Evolutionary conservation across 2,888 invertebrate species (phyloP), one percentile per base, ranked within the genome.

Genomic region (Tethea ocularis): DNA sequence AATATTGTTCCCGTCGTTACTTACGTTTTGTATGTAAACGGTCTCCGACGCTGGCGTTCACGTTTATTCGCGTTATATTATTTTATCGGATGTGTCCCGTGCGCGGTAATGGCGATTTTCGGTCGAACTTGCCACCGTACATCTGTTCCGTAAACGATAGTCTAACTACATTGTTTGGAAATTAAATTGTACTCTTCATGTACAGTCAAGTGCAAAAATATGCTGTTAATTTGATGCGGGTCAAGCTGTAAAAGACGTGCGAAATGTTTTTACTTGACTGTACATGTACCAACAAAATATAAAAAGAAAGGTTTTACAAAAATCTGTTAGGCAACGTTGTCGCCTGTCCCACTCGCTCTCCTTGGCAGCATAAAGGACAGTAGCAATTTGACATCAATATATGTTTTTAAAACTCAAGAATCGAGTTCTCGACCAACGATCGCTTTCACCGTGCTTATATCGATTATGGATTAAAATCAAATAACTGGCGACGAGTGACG

Each of bases 391-490:
- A 6, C 6, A 8, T 10, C 10, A 17, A 38, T 1, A n/a, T 7
- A 10, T 2, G 41, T 6, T 8, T 17, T 6, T 8, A 6, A 1
- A 6, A 3, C 17, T 17, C 0, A 41, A n/a, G n/a, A 10, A 46
- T 20, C 46, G 20, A 10, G n/a, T n/a, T 10, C 7, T 46, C 46
- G 46, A 46, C 46, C 46, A n/a, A 17, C 46, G 20, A 10, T 46
- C 46, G 20, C 46, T 17, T 2, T 46, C 46, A 46, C 46, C 46
- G 57, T 38, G 56, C 60, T 52, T 46, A 58, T 56, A 56, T 60
- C 58, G 57, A 62, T 65, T 64, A 64, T 66, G 67, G 63, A 62
- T 59, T 64, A 7, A 46, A 46, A 46, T 46, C 46, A 20, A 17
- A 10, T 20, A 10, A 46, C 46, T 46, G 10, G 20, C 46, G 46